Conservation (phyloP, 2,113 vertebrate genomes). For the Myxocyprinus asiaticus region DNA sequence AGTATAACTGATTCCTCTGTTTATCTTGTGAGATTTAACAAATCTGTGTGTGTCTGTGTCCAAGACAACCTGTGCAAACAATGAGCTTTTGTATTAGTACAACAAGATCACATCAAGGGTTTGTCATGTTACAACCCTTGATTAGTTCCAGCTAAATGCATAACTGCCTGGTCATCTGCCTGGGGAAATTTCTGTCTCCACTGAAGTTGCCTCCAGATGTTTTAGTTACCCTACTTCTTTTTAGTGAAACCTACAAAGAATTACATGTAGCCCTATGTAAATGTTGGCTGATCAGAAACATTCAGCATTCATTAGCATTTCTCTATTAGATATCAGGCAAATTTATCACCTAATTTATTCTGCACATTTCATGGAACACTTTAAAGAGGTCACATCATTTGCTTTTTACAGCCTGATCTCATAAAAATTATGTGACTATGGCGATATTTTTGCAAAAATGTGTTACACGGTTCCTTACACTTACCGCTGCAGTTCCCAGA, state of each 20-base stretch:
- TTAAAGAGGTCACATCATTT: no score
- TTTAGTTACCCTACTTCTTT: no score
- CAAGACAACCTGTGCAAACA: constrained; percentile 34
- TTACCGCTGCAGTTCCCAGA: no score
- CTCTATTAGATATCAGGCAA: neutral
- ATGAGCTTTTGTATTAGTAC: constrained; percentile 21
- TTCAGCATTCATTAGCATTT: neutral
- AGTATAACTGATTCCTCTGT: constrained; percentile 32
- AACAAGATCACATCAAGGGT: neutral
- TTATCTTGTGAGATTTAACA: constrained; percentile 37
- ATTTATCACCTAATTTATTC: no score
- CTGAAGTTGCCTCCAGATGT: neutral
- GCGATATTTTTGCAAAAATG: no score
- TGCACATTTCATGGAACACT: no score
- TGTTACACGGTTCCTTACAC: no score
- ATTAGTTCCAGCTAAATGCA: constrained; percentile 2
- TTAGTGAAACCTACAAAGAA: neutral
- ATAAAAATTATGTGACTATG: no score
- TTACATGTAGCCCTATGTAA: neutral
- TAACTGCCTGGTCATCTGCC: no score
- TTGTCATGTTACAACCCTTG: neutral
- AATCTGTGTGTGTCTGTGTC: neutral
- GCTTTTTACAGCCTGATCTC: no score
- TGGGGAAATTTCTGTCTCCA: no score
- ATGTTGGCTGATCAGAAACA: neutral